Conservation (phyloP, 1,140 invertebrate species). For the Lepidurus couesii region DNA sequence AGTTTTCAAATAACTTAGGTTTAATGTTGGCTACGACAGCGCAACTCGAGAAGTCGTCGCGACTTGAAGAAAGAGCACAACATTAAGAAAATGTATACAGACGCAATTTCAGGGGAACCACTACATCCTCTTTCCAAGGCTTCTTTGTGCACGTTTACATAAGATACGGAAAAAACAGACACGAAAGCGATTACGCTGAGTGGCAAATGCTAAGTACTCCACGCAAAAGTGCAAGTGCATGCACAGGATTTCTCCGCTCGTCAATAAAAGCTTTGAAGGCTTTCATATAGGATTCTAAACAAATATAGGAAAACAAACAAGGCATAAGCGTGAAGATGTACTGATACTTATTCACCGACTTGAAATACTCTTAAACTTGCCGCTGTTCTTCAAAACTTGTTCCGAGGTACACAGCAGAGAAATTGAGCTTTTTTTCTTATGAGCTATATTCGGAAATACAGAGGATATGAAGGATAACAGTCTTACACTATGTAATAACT, state of each 20-base stretch:
- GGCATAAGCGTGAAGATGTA: not conserved
- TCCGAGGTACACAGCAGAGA: too few relatives aligned
- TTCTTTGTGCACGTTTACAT: not conserved
- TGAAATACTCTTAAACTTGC: not conserved
- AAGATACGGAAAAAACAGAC: not conserved
- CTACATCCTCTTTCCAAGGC: not conserved
- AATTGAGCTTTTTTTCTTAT: too few relatives aligned
- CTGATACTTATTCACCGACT: not conserved
- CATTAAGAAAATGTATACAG: not conserved
- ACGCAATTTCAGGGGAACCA: not conserved
- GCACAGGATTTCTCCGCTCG: not conserved
- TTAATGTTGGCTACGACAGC: not conserved
- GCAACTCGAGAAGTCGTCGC: not conserved
- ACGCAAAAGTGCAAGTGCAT: not conserved
- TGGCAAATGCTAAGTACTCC: not conserved
- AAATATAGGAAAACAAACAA: conserved; percentile 4
- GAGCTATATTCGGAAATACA: too few relatives aligned
- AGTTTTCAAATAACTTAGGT: conserved; percentile 7
- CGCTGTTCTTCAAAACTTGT: not conserved
- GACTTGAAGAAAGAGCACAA: too few relatives aligned
- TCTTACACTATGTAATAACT: too few relatives aligned
- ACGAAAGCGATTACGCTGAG: not conserved
- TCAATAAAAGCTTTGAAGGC: not conserved
- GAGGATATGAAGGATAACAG: too few relatives aligned
- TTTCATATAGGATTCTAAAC: not conserved